Evolutionary conservation across 2,797 vertebrate genomes (phyloP).

Genomic region (Cyprinella venusta): DNA sequence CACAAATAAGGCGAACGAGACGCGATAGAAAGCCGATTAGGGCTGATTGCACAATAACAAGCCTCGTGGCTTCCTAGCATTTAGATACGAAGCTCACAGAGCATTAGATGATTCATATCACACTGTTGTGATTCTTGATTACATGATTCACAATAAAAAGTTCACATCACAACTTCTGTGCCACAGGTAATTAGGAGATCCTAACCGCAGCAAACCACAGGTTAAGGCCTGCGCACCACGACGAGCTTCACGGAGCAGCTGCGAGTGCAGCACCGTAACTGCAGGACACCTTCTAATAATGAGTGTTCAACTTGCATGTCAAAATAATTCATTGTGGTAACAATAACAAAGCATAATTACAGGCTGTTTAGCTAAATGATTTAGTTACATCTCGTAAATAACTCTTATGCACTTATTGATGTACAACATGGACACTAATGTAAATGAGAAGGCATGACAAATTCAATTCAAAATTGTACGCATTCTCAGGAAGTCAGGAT

Average conservation of each 20-base stretch:
- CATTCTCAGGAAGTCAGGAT: not conserved
- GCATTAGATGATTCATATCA: slow-evolving; percentile 58
- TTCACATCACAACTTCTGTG: slow-evolving; percentile 26
- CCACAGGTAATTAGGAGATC: slow-evolving; percentile 36
- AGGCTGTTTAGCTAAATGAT: not conserved
- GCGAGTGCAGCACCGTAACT: not conserved
- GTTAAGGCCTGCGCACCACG: not conserved
- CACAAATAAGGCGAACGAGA: slow-evolving; percentile 47
- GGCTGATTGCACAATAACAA: slow-evolving; percentile 52
- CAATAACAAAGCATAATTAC: slow-evolving; percentile 21
- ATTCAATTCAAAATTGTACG: not conserved
- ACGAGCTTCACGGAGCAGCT: slow-evolving; percentile 3
- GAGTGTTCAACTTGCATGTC: not conserved
- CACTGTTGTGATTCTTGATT: slow-evolving; percentile 39
- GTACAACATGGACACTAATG: not conserved
- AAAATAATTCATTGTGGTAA: slow-evolving; percentile 1
- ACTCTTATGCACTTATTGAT: not conserved
- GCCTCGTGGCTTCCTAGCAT: slow-evolving; percentile 39
- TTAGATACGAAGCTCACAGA: slow-evolving; percentile 38
- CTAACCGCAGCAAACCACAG: slow-evolving; percentile 29
- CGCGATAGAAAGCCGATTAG: slow-evolving; percentile 45
- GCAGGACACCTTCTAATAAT: slow-evolving; percentile 2
- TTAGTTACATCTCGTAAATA: not conserved
- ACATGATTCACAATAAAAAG: slow-evolving; percentile 34
- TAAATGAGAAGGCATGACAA: not conserved